Base-by-base conservation (phyloP, 2,113 vertebrate species). In the Syngnathus floridae region DNA sequence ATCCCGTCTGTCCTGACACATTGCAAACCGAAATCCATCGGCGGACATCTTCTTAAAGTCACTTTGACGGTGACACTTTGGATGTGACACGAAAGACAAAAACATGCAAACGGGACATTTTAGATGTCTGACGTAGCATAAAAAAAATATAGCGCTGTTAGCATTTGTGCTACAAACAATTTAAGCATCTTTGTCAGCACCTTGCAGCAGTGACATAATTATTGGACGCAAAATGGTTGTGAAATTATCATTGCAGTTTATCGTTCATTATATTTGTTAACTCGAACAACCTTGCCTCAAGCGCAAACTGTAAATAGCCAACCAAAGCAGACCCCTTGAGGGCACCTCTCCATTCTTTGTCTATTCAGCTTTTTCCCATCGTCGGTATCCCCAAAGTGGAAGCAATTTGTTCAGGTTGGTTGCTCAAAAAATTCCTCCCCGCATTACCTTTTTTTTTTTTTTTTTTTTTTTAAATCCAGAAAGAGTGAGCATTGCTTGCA, bases 401-500 rank as follows among this genome's bases (percentile, higher is more conserved):
- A 40, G 37, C 37, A 11, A 19, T 40, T 40, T 40, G 36, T 59
- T 59, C 57, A 19, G 37, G 57, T 21, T 7, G 57, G 37, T 40
- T 40, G 57, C 57, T 37, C 37, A 38, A 40, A 60, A n/a, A 60
- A 40, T 41, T 60, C 57, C 57, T 40, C 19, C 57, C 57, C 21
- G 57, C 10, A 12, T 60, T 40, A 41, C 57, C 36, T 36, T 13
- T 38, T 38, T 58, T 37, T 19, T 59, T 2, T 1, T 12, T 65
- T 75, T 71, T 71, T 17, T 14, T 48, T 48, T 48, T 19, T 2
- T 0, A 76, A 72, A 62, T 73, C 71, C 77, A 31, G 63, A 60
- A 72, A 79, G 74, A 64, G 45, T 64, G 71, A 82, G 66, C 49
- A 17, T 56, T 41, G 51, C 62, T 81, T 80, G 72, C 73, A 72